A percentile compares a stretch with the other conserved stretches of the same genome.
Evolutionary conservation across 2,113 vertebrate species (phyloP).

Genomic region (Oryzias melastigma): DNA sequence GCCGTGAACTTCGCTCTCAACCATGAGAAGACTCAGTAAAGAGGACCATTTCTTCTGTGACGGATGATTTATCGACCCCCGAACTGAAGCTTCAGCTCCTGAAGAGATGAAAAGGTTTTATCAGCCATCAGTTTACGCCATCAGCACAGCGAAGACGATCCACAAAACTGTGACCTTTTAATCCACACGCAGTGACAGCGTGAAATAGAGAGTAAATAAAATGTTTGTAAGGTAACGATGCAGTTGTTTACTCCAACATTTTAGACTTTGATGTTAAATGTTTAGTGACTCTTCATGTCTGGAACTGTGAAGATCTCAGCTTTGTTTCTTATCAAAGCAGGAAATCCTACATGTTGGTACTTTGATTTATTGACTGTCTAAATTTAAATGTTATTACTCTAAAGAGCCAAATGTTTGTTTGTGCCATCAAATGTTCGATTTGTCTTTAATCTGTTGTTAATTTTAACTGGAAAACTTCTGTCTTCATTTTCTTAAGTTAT

Average conservation of each 20-base stretch:
- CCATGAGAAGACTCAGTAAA: conserved; percentile 65
- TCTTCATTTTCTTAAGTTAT: conserved; percentile 59
- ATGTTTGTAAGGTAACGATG: background rate
- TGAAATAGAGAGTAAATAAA: background rate
- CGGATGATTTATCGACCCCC: background rate
- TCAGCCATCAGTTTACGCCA: conserved; percentile 17
- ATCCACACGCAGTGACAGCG: background rate
- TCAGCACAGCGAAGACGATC: conserved; percentile 28
- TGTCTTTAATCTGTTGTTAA: conserved; percentile 5
- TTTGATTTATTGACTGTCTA: no score
- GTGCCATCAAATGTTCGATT: conserved; percentile 9
- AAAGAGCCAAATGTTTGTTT: conserved; percentile 6
- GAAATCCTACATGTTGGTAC: conserved; percentile 5
- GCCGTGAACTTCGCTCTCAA: conserved; percentile 60
- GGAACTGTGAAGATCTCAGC: background rate
- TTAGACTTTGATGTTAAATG: background rate
- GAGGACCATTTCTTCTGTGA: conserved; percentile 2
- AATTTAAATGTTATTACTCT: conserved; percentile 2
- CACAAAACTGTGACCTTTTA: conserved; percentile 25
- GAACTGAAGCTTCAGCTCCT: conserved; percentile 16
- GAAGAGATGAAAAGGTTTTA: conserved; percentile 1
- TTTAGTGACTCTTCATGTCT: conserved; percentile 1
- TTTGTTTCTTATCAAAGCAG: conserved; percentile 3
- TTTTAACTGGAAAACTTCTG: conserved; percentile 15
- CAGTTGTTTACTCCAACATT: conserved; percentile 5